phyloP scores from a whole-genome alignment of 2,888 invertebrate genomes.

The Leptinotarsa tumamoca region DNA sequence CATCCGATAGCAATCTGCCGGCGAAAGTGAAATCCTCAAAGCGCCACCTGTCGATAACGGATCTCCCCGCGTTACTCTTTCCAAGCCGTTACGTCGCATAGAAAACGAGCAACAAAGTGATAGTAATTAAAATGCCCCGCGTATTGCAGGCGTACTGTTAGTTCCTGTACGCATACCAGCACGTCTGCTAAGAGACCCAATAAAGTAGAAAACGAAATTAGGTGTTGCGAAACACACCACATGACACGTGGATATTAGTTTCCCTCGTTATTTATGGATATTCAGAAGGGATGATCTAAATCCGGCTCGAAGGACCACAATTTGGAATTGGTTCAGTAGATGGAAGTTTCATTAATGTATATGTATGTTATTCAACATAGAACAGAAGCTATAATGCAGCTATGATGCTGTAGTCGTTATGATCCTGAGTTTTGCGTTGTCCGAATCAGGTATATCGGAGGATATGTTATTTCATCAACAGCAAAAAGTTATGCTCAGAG shows the following conservation, averaged over 20 bases:
- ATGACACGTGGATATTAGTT: neutral
- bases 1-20: neutral
- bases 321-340: neutral
- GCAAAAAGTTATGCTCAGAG: no score
- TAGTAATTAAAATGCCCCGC: neutral
- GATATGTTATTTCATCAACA: no score
- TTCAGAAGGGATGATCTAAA: neutral
- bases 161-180: constrained; percentile 21
- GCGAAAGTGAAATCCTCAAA: neutral
- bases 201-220: constrained; percentile 22
- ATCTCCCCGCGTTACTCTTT: neutral
- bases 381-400: no score
- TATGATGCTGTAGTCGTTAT: no score
- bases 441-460: no score
- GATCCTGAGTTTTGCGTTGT: no score
- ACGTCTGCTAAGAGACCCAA: constrained; percentile 21
- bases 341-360: no score
- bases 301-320: neutral
- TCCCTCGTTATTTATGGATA: no score
- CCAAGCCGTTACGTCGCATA: neutral
- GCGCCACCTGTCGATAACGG: neutral
- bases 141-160: constrained; percentile 8
- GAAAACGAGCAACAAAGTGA: neutral
- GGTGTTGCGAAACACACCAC: constrained; percentile 9
- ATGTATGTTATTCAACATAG: no score